A percentile compares a stretch with the other conserved stretches of the same genome.
Conservation (phyloP, 2,888 invertebrate species). For the Scotopteryx bipunctaria region DNA sequence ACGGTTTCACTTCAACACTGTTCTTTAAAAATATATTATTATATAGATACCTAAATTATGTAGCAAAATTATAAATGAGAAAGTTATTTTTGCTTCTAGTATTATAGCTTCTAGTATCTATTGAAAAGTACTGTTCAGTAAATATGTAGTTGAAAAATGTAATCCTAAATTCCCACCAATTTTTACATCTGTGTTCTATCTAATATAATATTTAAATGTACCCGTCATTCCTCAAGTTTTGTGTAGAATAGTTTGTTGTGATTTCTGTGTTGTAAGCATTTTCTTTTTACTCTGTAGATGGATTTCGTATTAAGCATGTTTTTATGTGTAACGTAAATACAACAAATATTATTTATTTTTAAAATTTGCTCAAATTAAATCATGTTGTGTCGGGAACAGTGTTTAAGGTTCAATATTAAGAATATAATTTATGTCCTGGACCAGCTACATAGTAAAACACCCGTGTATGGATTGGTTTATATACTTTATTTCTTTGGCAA, state of each 20-base stretch:
- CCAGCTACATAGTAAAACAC: conserved; percentile 23
- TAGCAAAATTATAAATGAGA: conserved; percentile 19
- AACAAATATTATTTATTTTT: conserved; percentile 28
- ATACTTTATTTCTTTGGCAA: not conserved
- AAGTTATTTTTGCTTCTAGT: conserved; percentile 32
- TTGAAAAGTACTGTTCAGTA: conserved; percentile 29
- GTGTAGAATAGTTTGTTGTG: conserved; percentile 20
- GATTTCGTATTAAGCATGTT: conserved; percentile 17
- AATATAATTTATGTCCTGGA: conserved; percentile 6
- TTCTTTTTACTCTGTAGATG: conserved; percentile 19
- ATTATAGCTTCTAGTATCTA: conserved; percentile 29
- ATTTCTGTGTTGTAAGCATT: conserved; percentile 22
- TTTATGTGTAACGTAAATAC: conserved; percentile 21
- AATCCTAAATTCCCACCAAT: conserved; percentile 32
- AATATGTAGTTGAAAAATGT: conserved; percentile 27
- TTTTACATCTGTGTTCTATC: conserved; percentile 25
- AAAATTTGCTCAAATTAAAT: conserved; percentile 38
- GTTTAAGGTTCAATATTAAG: conserved; percentile 23
- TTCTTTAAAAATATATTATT: conserved; percentile 22
- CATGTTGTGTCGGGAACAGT: conserved; percentile 33
- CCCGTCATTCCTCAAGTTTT: conserved; percentile 25
- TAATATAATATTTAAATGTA: conserved; percentile 23
- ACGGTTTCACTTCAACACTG: conserved; percentile 22
- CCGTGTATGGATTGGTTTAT: not conserved
- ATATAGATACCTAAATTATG: conserved; percentile 20